Conservation (phyloP, 1,140 invertebrate species). For the Drosophila jambulina region DNA sequence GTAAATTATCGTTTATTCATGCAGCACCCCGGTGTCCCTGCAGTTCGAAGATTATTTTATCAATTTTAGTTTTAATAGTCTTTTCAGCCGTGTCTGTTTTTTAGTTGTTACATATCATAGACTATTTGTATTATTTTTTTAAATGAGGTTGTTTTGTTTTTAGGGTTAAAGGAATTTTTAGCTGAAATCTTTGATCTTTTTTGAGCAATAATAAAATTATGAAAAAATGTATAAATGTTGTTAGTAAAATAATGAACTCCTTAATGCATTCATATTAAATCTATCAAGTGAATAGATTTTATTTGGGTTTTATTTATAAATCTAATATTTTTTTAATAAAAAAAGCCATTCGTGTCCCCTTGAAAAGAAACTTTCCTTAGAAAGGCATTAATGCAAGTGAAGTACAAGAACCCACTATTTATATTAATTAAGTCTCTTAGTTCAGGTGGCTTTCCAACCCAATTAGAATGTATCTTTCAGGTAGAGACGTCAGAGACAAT, state of each 20-base stretch:
- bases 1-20: slow-evolving; percentile 22
- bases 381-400: not conserved
- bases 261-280: too few species aligned
- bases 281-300: too few species aligned
- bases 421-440: not conserved
- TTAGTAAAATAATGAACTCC: too few species aligned
- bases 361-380: not conserved
- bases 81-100: not conserved
- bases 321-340: not conserved
- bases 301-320: too few species aligned
- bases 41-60: not conserved
- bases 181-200: too few species aligned
- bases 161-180: too few species aligned
- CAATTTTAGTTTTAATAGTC: slow-evolving; percentile 5
- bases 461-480: slow-evolving; percentile 35
- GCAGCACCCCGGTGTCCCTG: not conserved
- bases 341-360: not conserved
- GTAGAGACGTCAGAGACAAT: slow-evolving; percentile 21
- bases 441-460: not conserved
- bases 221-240: too few species aligned
- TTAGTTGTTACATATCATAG: not conserved
- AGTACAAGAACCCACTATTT: not conserved
- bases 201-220: too few species aligned
- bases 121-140: not conserved
- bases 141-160: too few species aligned